Base-by-base conservation (phyloP, 2,888 invertebrate genomes). In the Tiliacea citrago region DNA sequence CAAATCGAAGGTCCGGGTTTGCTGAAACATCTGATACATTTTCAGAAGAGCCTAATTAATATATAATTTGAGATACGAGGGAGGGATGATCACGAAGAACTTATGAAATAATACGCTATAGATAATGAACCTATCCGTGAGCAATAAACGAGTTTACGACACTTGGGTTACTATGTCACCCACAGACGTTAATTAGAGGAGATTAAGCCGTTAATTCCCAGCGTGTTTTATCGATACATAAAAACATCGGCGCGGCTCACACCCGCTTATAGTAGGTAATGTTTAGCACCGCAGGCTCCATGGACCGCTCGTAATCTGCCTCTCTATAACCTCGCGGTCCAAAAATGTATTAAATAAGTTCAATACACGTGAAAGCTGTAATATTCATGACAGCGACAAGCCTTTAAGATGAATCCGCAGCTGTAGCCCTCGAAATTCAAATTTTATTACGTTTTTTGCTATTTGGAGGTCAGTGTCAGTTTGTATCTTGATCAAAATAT, bases 151-250 rank as follows among this genome's bases (percentile, higher is more conserved):
- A 69, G 49, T 62, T 77, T 51, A 82, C 67, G 70, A 60, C 57
- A 61, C 53, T 66, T 42, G 55, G 68, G 51, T 73, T 66, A 73
- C 66, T 73, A 66, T 35, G 53, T 29, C 66, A 67, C 58, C 55
- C 63, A 63, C 57, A 65, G 60, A 67, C 71, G 57, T 84, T 84
- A 81, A 84, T 86, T 68, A 79, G 66, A 53, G 29, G 51, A 57
- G 84, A 77, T 84, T 61, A 83, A 76, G 57, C 47, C 35, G 69
- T 76, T 83, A 69, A 79, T 76, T 51, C 66, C 35, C 53, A 57
- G 24, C 58, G 13, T 45, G 61, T 83, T 86, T 79, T 85, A 82
- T 74, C 58, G 71, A 47, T 9, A 74, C 66, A 85, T 83, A 73
- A 82, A 85, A 82, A 84, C 73, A 73, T 70, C 49, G 29, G 58